Base-by-base conservation (phyloP, 1,140 invertebrate genomes). In the Zaprionus camerounensis region DNA sequence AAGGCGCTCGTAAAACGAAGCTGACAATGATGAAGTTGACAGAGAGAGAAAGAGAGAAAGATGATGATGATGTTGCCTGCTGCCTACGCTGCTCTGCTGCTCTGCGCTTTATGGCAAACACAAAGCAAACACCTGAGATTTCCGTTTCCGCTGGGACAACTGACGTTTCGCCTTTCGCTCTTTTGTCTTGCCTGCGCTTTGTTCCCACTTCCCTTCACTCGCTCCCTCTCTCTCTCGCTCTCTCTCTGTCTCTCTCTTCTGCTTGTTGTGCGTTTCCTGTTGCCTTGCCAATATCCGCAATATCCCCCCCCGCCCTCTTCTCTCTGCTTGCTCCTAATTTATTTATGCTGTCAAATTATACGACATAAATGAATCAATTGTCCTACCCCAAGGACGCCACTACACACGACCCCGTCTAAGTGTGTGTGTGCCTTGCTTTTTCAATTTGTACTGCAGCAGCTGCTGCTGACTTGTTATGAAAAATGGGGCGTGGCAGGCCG, bases 321-420 rank as follows among this genome's bases (percentile, higher is more conserved):
- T 26, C 36, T 22, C 41, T 26, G 28, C 51, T 36, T 24, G 61
- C 65, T 64, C 58, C 81, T 88, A 88, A 88, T 88, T 88, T 88
- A 88, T 88, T 88, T 88, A 88, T 90, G 85, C 81, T 84, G 84
- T 81, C 84, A 88, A 88, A 88, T 88, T 88, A 90, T 70, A 81
- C 85, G 73, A 84, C 81, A 84, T 79, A 90, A 88, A 84, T 87
- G 84, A 90, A 88, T 88, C 85, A 90, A 90, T 88, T 38, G 34
- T 61, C 36, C 56, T 76, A 44, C 46, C 74, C 46, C 74, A 76
- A 76, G 74, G 69, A 76, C 31, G 31, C 31, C 31, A 34, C 31
- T 11, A 34, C 31, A 11, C 9, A 34, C 70, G 67, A 13, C 11
- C 20, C 17, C 2, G 41, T 46, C n/a, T 46, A 46, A 17, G 20